Conservation (phyloP, 2,888 invertebrate genomes). For the Plebejus melissa region DNA sequence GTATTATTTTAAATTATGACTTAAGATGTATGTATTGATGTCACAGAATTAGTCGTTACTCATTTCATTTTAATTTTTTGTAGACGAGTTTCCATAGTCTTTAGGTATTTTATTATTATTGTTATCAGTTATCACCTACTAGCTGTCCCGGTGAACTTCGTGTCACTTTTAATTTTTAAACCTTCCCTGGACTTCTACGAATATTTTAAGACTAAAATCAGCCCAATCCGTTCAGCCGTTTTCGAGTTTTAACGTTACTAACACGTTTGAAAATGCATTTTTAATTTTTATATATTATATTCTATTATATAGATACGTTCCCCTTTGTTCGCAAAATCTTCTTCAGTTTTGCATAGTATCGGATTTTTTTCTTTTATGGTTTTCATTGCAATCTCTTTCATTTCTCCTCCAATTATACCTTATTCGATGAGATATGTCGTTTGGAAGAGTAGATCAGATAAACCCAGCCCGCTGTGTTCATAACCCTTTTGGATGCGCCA, state of each 20-base stretch:
- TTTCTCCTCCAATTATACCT: neutral
- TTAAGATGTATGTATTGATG: neutral
- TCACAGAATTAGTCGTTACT: neutral
- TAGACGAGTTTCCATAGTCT: neutral
- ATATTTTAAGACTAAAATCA: too few relatives aligned
- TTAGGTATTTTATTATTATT: neutral
- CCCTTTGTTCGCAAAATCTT: too few relatives aligned
- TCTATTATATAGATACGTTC: too few relatives aligned
- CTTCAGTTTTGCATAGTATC: too few relatives aligned
- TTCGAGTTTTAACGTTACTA: too few relatives aligned
- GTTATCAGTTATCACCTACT: too few relatives aligned
- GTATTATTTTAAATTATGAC: neutral
- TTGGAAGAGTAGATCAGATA: conserved; percentile 2
- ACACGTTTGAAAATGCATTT: too few relatives aligned
- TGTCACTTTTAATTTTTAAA: too few relatives aligned
- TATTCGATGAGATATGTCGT: neutral
- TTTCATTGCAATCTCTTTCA: neutral
- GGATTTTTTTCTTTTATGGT: neutral
- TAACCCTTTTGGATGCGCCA: neutral
- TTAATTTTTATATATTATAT: too few relatives aligned
- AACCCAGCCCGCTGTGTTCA: neutral
- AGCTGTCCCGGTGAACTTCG: too few relatives aligned
- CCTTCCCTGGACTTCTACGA: too few relatives aligned
- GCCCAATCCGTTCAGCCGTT: too few relatives aligned
- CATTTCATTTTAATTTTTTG: neutral